A percentile compares a stretch with the other conserved stretches of the same genome.
These are phyloP conservation scores for Linepithema humile DNA, from an alignment of 1,140 invertebrate genomes.

Conservation along the genomic window DNA sequence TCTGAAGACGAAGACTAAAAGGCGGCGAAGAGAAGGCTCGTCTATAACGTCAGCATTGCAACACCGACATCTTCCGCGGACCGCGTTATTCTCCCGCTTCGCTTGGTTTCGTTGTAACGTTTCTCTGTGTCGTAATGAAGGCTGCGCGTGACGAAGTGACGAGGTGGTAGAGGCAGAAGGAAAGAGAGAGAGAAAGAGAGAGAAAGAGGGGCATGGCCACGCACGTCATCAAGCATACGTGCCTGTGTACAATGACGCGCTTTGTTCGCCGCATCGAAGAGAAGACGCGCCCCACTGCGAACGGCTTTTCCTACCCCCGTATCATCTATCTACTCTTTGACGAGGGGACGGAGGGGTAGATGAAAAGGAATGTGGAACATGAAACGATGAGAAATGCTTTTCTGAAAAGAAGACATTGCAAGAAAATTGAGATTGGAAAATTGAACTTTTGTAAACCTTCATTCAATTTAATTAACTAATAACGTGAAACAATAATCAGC, in stretches of 20 bases:
- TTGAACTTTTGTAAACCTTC: neutral
- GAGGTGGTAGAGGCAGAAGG: slow-evolving; percentile 4
- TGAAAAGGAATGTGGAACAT: too few relatives aligned
- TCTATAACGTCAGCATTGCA: slow-evolving; percentile 30
- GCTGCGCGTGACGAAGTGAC: slow-evolving; percentile 23
- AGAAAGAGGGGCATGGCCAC: slow-evolving; percentile 38
- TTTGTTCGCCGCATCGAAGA: slow-evolving; percentile 6
- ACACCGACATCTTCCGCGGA: slow-evolving; percentile 37
- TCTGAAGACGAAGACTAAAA: slow-evolving; percentile 6
- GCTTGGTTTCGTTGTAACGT: slow-evolving; percentile 29
- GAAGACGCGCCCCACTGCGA: neutral
- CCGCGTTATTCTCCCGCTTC: slow-evolving; percentile 36
- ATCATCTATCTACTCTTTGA: too few relatives aligned
- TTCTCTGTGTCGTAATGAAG: slow-evolving; percentile 39
- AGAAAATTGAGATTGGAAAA: neutral
- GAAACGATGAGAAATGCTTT: neutral
- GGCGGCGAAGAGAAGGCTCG: slow-evolving; percentile 7
- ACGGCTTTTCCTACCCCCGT: slow-evolving; percentile 5
- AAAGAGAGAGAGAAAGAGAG: slow-evolving; percentile 1
- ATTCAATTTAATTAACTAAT: neutral
- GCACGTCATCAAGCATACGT: slow-evolving; percentile 26
- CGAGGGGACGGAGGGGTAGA: neutral
- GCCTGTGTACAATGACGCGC: slow-evolving; percentile 36
- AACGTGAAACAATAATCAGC: neutral
- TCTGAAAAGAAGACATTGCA: neutral